A percentile compares a stretch with the other conserved stretches of the same genome.
phyloP scores from a whole-genome alignment of 37 sponge, comb jelly and placozoan genomes.

The Cladorhizidae sp. region DNA sequence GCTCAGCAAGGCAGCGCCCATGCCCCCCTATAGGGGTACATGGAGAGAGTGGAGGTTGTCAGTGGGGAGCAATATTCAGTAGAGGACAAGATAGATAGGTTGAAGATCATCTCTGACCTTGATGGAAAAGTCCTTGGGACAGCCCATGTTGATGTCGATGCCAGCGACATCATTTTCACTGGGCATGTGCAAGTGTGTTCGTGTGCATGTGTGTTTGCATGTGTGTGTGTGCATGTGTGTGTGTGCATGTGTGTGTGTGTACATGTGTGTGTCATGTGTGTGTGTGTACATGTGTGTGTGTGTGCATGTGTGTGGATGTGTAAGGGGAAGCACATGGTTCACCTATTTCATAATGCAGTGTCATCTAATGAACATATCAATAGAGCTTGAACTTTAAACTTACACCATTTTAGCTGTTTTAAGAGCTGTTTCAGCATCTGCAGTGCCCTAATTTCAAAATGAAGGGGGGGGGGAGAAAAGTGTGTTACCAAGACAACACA shows the following conservation, averaged over 20 bases:
- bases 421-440: constrained; percentile 77
- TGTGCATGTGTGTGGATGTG: too few relatives aligned
- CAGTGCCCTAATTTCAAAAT: constrained; percentile 64
- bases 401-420: constrained; percentile 73
- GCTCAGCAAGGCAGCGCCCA: constrained; percentile 94
- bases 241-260: constrained; percentile 28
- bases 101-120: constrained; percentile 45
- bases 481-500: not conserved
- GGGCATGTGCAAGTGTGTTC: not conserved
- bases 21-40: constrained; percentile 77
- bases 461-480: constrained; percentile 1
- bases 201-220: constrained; percentile 21
- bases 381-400: constrained; percentile 22
- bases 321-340: too few relatives aligned
- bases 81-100: not conserved
- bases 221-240: constrained; percentile 26
- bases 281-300: not conserved
- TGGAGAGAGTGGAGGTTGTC: not conserved
- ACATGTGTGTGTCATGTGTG: not conserved
- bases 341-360: too few relatives aligned
- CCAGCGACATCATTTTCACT: constrained; percentile 93
- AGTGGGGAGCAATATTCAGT: too few relatives aligned
- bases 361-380: too few relatives aligned
- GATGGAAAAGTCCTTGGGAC: constrained; percentile 96
- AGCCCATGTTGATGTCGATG: constrained; percentile 99